phyloP scores from a whole-genome alignment of 2,797 vertebrate genomes.

The Cuculus canorus region DNA sequence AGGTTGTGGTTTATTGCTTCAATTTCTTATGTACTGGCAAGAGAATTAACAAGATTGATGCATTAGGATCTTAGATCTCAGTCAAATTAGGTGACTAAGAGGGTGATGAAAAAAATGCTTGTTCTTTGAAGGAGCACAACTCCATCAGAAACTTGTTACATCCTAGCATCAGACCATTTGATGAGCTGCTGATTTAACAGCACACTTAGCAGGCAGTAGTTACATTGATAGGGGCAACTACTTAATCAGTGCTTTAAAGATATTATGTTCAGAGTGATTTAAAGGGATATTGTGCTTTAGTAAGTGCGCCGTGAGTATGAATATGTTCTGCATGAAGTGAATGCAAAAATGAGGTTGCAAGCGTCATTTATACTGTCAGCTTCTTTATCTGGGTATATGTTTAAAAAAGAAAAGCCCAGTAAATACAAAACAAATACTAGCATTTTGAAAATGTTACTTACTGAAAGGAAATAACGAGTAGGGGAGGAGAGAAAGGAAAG shows the following conservation, averaged over 20 bases:
- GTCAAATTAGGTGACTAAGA: slow-evolving; percentile 79
- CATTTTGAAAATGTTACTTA: background rate
- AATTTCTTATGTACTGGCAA: slow-evolving; percentile 77
- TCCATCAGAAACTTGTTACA: slow-evolving; percentile 73
- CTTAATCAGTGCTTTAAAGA: slow-evolving; percentile 70
- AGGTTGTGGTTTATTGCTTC: slow-evolving; percentile 81
- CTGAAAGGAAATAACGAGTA: background rate
- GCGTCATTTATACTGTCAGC: slow-evolving; percentile 19
- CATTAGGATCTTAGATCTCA: slow-evolving; percentile 77
- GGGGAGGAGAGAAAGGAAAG: background rate
- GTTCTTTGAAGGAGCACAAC: slow-evolving; percentile 69
- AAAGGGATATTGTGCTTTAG: slow-evolving; percentile 60
- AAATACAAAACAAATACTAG: background rate
- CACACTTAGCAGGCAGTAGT: slow-evolving; percentile 65
- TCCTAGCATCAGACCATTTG: slow-evolving; percentile 67
- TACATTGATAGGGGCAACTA: slow-evolving; percentile 58
- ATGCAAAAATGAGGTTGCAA: slow-evolving; percentile 32
- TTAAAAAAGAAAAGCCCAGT: background rate
- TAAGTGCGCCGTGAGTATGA: slow-evolving; percentile 50
- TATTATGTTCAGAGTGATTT: slow-evolving; percentile 63
- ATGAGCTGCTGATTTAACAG: slow-evolving; percentile 74
- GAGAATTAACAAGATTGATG: slow-evolving; percentile 79
- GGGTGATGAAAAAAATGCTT: slow-evolving; percentile 74
- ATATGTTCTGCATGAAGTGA: slow-evolving; percentile 55
- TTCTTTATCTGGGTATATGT: slow-evolving; percentile 5